A percentile compares a stretch with the other conserved stretches of the same genome.
Evolutionary conservation across 2,888 invertebrate species (phyloP).

Genomic region (Dicyrtoma fusca): DNA sequence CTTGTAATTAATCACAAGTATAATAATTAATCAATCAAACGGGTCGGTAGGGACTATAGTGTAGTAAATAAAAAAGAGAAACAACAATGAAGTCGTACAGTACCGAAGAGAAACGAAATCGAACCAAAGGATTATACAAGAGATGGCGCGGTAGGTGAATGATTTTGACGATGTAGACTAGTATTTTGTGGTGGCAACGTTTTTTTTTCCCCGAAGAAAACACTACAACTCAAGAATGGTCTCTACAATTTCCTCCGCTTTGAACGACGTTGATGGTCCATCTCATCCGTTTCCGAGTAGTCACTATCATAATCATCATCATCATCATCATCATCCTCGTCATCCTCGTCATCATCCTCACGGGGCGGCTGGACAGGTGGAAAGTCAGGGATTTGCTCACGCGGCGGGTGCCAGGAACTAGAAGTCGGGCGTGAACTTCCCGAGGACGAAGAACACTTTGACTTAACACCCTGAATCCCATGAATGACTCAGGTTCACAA

Average conservation of each 20-base stretch:
- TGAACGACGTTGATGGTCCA: background rate
- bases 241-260: constrained; percentile 31
- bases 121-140: constrained; percentile 6
- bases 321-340: constrained; percentile 30
- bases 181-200: background rate
- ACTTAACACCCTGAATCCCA: constrained; percentile 16
- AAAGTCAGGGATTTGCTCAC: constrained; percentile 56
- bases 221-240: background rate
- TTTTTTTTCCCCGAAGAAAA: background rate
- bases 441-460: constrained; percentile 13
- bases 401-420: constrained; percentile 38
- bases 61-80: background rate
- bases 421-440: constrained; percentile 23
- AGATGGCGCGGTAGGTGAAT: constrained; percentile 6
- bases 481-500: no score
- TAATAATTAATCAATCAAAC: background rate
- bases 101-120: constrained; percentile 6
- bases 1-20: no score
- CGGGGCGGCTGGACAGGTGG: constrained; percentile 53
- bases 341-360: constrained; percentile 45
- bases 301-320: constrained; percentile 33
- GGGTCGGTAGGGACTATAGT: background rate
- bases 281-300: constrained; percentile 6
- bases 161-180: background rate
- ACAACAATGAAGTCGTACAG: background rate